Conservation (phyloP, 1,140 invertebrate genomes). For the Eriocheir sinensis region DNA sequence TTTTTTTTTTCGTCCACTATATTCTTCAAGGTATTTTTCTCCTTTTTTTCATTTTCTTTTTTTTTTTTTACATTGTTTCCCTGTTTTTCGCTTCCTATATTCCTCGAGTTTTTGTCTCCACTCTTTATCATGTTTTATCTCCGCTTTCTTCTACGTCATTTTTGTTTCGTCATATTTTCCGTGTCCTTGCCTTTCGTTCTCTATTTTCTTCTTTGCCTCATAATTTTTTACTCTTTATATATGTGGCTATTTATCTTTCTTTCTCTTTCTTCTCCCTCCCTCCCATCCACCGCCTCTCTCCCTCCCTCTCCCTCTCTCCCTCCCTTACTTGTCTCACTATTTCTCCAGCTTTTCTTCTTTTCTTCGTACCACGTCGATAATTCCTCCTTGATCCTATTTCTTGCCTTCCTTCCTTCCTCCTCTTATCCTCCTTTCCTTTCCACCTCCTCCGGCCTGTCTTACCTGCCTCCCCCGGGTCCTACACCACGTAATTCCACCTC, state of each 20-base stretch:
- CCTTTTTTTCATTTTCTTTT: background rate
- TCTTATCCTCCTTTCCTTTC: background rate
- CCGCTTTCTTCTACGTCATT: background rate
- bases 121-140: too few species aligned
- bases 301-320: slow-evolving; percentile 2
- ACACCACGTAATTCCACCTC: background rate
- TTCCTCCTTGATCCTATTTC: background rate
- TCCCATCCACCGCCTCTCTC: background rate
- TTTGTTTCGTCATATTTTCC: background rate
- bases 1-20: background rate
- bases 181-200: background rate
- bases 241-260: too few species aligned
- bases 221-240: background rate
- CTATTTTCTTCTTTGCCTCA: background rate
- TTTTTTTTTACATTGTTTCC: too few species aligned
- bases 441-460: background rate
- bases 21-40: background rate
- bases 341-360: background rate
- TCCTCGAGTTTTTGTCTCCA: background rate
- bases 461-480: background rate
- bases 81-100: background rate
- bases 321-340: background rate
- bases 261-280: background rate
- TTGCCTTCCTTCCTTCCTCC: background rate
- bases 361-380: background rate